Evolutionary conservation across 2,797 vertebrate species (phyloP).

Genomic region (Sparidentex hasta): DNA sequence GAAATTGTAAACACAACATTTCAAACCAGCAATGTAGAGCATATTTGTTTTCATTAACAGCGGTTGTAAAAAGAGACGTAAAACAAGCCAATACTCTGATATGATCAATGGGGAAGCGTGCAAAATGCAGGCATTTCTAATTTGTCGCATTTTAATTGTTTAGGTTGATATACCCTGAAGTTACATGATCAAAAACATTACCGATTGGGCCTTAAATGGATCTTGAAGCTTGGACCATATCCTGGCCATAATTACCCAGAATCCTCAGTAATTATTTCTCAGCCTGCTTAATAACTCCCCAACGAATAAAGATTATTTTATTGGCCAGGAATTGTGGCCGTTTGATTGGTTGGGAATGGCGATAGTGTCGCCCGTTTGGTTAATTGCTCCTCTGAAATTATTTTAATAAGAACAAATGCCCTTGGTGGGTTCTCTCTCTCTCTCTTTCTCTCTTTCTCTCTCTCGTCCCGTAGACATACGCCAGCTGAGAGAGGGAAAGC

Average conservation of each 20-base stretch:
- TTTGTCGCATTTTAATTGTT: background rate
- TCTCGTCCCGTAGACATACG: slow-evolving; percentile 18
- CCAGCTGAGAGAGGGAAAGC: slow-evolving; percentile 9
- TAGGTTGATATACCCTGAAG: slow-evolving; percentile 9
- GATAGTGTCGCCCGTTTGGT: slow-evolving; percentile 62
- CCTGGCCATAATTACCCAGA: slow-evolving; percentile 69
- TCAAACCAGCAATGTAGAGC: background rate
- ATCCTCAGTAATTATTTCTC: slow-evolving; percentile 69
- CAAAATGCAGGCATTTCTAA: background rate
- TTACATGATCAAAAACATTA: slow-evolving; percentile 2
- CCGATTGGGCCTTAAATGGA: slow-evolving; percentile 45
- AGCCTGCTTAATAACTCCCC: slow-evolving; percentile 66
- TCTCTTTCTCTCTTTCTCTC: slow-evolving; percentile 6
- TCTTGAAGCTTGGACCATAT: slow-evolving; percentile 47
- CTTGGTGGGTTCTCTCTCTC: slow-evolving; percentile 46
- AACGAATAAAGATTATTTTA: slow-evolving; percentile 71
- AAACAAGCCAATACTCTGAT: background rate
- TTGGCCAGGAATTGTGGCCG: slow-evolving; percentile 55
- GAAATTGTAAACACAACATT: background rate
- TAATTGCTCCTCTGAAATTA: slow-evolving; percentile 76
- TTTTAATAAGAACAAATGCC: slow-evolving; percentile 77
- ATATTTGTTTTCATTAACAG: background rate
- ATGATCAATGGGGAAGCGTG: background rate
- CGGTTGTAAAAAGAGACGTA: background rate
- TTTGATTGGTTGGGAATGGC: slow-evolving; percentile 64